A percentile compares a stretch with the other conserved stretches of the same genome.
phyloP scores from a whole-genome alignment of 2,888 invertebrate genomes.

The Peribatodes rhomboidaria region DNA sequence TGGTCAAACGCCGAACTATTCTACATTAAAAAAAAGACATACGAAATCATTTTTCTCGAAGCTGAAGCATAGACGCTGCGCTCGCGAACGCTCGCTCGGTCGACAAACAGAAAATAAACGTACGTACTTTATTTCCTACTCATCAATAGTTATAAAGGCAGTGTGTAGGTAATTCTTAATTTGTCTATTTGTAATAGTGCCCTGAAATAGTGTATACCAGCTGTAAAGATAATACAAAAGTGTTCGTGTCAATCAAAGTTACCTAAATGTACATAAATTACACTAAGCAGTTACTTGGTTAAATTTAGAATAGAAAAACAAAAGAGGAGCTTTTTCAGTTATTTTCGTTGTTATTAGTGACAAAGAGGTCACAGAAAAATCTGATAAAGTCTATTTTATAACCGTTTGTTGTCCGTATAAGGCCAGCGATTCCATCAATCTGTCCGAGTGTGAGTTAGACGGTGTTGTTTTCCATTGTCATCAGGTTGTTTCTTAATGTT shows the following conservation, averaged over 20 bases:
- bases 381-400: slow-evolving; percentile 75
- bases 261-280: slow-evolving; percentile 1
- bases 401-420: slow-evolving; percentile 70
- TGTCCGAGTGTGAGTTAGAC: slow-evolving; percentile 67
- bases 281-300: slow-evolving; percentile 5
- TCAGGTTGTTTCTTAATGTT: too few species aligned
- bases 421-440: slow-evolving; percentile 71
- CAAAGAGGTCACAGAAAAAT: slow-evolving; percentile 55
- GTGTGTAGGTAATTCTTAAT: too few species aligned
- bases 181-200: too few species aligned
- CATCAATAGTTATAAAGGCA: too few species aligned
- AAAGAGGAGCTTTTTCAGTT: slow-evolving; percentile 28
- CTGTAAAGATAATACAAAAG: too few species aligned
- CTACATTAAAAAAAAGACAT: too few species aligned
- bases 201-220: too few species aligned
- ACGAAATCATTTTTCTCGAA: too few species aligned
- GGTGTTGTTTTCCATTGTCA: slow-evolving; percentile 62
- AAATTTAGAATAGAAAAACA: slow-evolving; percentile 4
- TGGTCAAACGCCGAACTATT: too few species aligned
- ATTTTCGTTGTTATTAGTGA: slow-evolving; percentile 56
- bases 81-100: too few species aligned
- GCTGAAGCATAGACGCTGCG: too few species aligned
- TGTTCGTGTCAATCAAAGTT: not conserved
- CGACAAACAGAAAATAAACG: not conserved
- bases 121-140: too few species aligned